A percentile compares a stretch with the other conserved stretches of the same genome.
phyloP scores from a whole-genome alignment of 2,113 vertebrate genomes.

The Chloropsis hardwickii region DNA sequence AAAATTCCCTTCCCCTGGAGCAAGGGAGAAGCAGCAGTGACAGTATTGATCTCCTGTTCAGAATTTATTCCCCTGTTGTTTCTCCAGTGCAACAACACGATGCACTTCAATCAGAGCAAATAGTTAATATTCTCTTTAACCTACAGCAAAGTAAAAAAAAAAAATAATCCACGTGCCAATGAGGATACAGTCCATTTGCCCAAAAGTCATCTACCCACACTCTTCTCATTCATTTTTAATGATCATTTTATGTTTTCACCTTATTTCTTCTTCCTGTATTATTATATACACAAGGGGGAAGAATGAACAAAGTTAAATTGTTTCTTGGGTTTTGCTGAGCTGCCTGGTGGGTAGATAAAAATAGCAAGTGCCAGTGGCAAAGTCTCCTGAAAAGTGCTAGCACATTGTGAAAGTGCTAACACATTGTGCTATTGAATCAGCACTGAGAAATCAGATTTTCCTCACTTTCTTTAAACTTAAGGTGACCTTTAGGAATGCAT shows the following conservation, averaged over 20 bases:
- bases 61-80: neutral
- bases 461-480: slow-evolving; percentile 28
- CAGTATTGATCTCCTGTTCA: neutral
- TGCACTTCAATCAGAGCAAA: slow-evolving; percentile 4
- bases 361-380: slow-evolving; percentile 63
- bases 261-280: slow-evolving; percentile 31
- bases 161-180: neutral
- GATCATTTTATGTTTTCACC: slow-evolving; percentile 35
- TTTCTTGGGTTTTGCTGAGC: slow-evolving; percentile 63
- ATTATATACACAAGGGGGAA: slow-evolving; percentile 28
- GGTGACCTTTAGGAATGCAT: slow-evolving; percentile 57
- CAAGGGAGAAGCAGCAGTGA: neutral
- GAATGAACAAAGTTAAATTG: slow-evolving; percentile 55
- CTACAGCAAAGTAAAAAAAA: neutral
- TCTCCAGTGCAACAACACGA: neutral
- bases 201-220: neutral
- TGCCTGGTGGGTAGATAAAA: slow-evolving; percentile 62
- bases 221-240: slow-evolving; percentile 51
- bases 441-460: slow-evolving; percentile 62
- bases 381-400: slow-evolving; percentile 50
- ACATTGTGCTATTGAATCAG: slow-evolving; percentile 62
- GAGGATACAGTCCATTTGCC: neutral
- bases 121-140: slow-evolving; percentile 32
- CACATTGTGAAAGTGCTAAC: slow-evolving; percentile 6
- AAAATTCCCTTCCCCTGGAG: neutral